Conservation (phyloP, 2,797 vertebrate genomes). For the Glossophaga mutica region DNA sequence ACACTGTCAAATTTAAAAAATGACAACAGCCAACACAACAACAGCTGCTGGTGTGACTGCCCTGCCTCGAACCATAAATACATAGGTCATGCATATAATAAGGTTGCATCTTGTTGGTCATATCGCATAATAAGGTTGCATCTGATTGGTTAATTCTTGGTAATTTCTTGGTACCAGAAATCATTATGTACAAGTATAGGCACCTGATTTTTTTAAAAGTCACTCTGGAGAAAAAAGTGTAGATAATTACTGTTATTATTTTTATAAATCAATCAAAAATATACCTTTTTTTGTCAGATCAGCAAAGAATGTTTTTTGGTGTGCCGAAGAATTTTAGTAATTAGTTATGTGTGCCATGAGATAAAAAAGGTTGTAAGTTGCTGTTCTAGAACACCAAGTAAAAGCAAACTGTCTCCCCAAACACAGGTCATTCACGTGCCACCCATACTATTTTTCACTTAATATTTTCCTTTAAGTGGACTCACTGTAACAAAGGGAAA, state of each 20-base stretch:
- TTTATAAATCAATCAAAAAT: neutral
- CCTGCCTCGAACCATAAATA: neutral
- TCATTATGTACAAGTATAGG: neutral
- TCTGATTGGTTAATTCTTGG: neutral
- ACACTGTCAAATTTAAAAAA: neutral
- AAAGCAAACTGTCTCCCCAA: neutral
- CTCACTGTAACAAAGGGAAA: neutral
- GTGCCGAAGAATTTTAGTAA: neutral
- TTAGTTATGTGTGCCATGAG: neutral
- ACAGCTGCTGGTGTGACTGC: neutral
- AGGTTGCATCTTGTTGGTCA: neutral
- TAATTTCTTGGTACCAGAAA: neutral
- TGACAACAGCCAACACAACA: neutral
- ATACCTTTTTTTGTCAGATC: neutral
- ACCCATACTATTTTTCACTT: neutral
- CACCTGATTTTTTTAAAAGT: neutral
- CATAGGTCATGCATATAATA: neutral
- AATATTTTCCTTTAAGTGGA: neutral
- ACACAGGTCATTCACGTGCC: fast-evolving
- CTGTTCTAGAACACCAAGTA: neutral
- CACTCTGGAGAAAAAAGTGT: neutral
- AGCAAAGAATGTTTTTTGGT: neutral
- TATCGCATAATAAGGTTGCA: neutral
- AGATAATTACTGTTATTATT: neutral
- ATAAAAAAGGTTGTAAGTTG: neutral